Percentiles rank a stretch among this genome's conserved stretches.
These are phyloP conservation scores for Hyalella azteca DNA, from an alignment of 2,888 invertebrate species.

Conservation along the genomic window DNA sequence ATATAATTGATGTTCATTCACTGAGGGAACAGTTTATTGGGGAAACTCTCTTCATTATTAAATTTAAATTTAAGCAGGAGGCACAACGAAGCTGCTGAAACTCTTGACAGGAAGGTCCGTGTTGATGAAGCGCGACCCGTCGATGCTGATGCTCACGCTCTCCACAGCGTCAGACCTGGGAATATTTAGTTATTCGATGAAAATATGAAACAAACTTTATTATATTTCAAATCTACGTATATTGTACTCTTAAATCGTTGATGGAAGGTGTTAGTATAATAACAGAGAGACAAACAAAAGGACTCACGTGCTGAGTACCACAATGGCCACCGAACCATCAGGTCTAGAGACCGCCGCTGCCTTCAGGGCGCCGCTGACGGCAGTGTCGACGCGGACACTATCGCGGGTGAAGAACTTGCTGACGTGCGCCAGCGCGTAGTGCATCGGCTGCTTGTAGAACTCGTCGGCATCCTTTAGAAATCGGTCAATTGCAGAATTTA, in stretches of 20 bases:
- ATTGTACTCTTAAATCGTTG: neutral
- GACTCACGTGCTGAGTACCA: neutral
- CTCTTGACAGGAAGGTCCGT: neutral
- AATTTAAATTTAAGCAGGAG: neutral
- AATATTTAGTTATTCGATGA: neutral
- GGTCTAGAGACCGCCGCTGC: neutral
- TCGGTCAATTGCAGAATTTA: too few relatives aligned
- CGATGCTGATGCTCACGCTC: neutral
- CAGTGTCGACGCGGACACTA: slow-evolving; percentile 48
- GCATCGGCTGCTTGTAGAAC: slow-evolving; percentile 69
- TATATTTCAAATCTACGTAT: neutral
- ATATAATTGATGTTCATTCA: too few relatives aligned
- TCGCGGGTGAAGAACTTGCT: slow-evolving; percentile 61
- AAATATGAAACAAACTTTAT: neutral
- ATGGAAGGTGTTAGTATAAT: neutral
- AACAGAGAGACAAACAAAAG: neutral
- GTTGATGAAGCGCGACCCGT: neutral
- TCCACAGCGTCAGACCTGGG: neutral
- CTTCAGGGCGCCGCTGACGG: neutral
- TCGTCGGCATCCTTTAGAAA: slow-evolving; percentile 61
- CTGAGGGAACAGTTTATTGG: too few relatives aligned
- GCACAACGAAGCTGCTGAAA: neutral
- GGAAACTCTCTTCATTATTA: too few relatives aligned
- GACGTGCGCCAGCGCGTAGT: slow-evolving; percentile 68
- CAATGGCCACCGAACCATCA: neutral